These are phyloP conservation scores for Anguilla rostrata DNA, from an alignment of 2,113 vertebrate species.

Conservation along the genomic window DNA sequence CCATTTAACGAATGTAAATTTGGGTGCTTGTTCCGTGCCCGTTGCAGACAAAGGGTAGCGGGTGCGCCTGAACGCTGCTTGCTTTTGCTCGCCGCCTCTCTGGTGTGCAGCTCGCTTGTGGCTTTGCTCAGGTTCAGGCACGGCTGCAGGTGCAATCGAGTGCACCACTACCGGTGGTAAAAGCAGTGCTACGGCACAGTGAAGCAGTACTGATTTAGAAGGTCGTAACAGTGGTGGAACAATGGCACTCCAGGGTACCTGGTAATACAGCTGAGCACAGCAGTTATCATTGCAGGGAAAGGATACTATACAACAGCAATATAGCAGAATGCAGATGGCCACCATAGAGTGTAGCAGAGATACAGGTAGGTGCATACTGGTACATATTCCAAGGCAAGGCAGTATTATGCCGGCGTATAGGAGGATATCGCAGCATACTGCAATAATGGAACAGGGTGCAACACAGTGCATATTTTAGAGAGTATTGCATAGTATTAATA, in stretches of 20 bases:
- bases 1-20: not conserved
- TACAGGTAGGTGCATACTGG: not conserved
- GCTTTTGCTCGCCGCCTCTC: not conserved
- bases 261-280: too few relatives aligned
- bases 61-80: too few relatives aligned
- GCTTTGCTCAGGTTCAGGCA: not conserved
- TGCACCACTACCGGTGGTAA: too few relatives aligned
- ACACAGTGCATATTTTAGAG: not conserved
- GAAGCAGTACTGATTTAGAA: too few relatives aligned
- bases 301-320: not conserved
- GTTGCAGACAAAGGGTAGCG: not conserved
- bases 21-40: not conserved
- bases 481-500: not conserved
- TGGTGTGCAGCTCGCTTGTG: not conserved
- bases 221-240: too few relatives aligned
- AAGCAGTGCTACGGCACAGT: too few relatives aligned
- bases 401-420: too few relatives aligned
- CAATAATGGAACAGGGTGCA: not conserved
- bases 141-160: not conserved
- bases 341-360: not conserved
- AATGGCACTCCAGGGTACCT: too few relatives aligned
- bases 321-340: not conserved
- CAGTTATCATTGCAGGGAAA: not conserved
- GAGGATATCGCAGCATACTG: not conserved
- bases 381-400: not conserved